Percentiles rank a stretch among this genome's conserved stretches.
phyloP scores from a whole-genome alignment of 2,113 vertebrate genomes.

The Mustelus asterias region DNA sequence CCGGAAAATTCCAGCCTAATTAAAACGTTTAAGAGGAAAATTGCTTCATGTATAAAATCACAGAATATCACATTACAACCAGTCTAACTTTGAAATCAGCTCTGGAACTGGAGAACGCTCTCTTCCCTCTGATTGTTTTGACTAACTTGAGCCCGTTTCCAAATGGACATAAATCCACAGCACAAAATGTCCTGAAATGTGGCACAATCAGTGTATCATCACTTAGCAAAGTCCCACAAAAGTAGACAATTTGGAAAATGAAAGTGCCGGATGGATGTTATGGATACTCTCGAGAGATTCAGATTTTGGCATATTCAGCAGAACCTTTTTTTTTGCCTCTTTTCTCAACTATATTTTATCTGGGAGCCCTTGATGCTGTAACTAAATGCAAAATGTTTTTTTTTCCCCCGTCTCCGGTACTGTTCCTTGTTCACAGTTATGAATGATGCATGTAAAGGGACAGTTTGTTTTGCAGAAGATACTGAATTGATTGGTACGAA shows the following conservation, averaged over 20 bases:
- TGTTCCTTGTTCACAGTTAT: neutral
- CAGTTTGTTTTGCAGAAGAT: neutral
- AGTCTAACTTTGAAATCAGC: neutral
- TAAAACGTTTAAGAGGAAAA: neutral
- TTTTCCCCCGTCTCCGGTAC: neutral
- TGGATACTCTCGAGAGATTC: neutral
- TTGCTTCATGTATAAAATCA: neutral
- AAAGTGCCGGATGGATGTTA: neutral
- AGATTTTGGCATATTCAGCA: neutral
- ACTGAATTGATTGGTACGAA: neutral
- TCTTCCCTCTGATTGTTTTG: too few species aligned
- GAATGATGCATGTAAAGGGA: neutral
- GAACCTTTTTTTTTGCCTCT: neutral
- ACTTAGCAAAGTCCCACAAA: neutral
- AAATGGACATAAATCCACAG: neutral
- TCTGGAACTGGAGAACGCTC: neutral
- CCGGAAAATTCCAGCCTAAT: neutral
- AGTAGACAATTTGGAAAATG: neutral
- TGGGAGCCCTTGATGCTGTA: neutral
- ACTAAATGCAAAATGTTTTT: neutral
- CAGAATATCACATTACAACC: neutral
- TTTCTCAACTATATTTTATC: neutral
- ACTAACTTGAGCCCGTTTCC: neutral
- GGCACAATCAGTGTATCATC: neutral
- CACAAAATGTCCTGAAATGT: neutral